These are phyloP conservation scores for Psophia crepitans DNA, from an alignment of 2,113 vertebrate species.

Conservation along the genomic window DNA sequence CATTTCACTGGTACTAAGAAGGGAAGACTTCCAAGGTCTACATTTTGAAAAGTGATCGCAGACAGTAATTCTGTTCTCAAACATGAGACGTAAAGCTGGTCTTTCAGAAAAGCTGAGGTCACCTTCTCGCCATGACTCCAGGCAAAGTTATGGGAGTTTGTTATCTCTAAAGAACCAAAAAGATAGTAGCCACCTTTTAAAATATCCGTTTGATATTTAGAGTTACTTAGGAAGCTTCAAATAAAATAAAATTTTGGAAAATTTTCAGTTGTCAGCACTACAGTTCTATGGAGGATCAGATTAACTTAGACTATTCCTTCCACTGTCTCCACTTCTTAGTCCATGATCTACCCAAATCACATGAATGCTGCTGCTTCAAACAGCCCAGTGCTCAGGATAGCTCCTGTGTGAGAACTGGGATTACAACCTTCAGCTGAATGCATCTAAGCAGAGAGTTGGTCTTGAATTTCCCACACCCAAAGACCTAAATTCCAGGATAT, in stretches of 20 bases:
- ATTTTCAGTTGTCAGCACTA: background rate
- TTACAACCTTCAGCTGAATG: background rate
- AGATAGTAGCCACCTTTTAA: background rate
- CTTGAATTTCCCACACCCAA: background rate
- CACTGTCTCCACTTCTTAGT: background rate
- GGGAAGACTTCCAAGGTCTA: conserved; percentile 1
- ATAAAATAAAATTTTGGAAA: background rate
- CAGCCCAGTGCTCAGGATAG: background rate
- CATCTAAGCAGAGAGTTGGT: background rate
- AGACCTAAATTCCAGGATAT: background rate
- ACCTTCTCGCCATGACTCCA: background rate
- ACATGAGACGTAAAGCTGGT: background rate
- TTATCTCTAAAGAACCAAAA: background rate
- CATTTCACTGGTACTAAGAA: background rate
- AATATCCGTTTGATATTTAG: background rate
- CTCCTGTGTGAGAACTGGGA: background rate
- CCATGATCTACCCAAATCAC: background rate
- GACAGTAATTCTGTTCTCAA: background rate
- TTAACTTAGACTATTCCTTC: background rate
- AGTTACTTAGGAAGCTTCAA: background rate
- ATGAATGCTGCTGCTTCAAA: background rate
- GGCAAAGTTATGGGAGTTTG: background rate
- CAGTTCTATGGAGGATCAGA: background rate
- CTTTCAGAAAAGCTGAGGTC: conserved; percentile 3
- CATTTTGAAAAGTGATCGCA: background rate